Base-by-base conservation (phyloP, 2,113 vertebrate genomes). In the Meles meles region DNA sequence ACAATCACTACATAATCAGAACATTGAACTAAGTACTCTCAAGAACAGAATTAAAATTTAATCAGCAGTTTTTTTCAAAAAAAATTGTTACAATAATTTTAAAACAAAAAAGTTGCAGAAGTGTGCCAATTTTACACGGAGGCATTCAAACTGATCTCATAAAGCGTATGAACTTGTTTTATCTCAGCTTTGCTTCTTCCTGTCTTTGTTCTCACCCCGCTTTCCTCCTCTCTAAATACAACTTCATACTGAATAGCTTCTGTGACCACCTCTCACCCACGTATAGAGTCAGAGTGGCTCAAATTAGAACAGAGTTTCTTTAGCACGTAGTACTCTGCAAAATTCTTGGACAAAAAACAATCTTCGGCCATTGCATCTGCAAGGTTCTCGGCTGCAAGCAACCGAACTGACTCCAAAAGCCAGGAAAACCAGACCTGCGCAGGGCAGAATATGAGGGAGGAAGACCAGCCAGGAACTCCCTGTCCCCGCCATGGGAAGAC, bases 11-110 rank as follows among this genome's bases (percentile, higher is more conserved):
- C 20, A 27, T 61, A 87, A 92, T 96, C 88, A 95, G 67, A 93
- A 83, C n/a, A 84, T 11, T 12, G 47, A 57, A 44, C 15, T 59
- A 83, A 88, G n/a, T 21, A 84, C 21, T 95, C 82, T 88, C 9
- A 81, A 96, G 80, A 83, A 65, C 20, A 83, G 81, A 97, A 93
- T 87, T 92, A 88, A 96, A 96, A 95, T 95, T 76, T 90, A 97
- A 92, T 92, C 77, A 81, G 87, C 52, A 76, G 76, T 34, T 77
- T 71, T 93, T 77, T 91, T 96, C 3, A 52, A 88, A 76, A 92
- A 23, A 61, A 90, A 92, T 17, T 47, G 29, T 29, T 87, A 69
- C 92, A 95, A 92, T 80, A 71, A 90, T 90, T 94, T 90, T 92
- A 61, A 96, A 85, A 96, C 77, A 67, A 77, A 55, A 96, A 96